These are phyloP conservation scores for Oxyteleia sp. DNA, from an alignment of 2,888 invertebrate genomes.

Conservation along the genomic window DNA sequence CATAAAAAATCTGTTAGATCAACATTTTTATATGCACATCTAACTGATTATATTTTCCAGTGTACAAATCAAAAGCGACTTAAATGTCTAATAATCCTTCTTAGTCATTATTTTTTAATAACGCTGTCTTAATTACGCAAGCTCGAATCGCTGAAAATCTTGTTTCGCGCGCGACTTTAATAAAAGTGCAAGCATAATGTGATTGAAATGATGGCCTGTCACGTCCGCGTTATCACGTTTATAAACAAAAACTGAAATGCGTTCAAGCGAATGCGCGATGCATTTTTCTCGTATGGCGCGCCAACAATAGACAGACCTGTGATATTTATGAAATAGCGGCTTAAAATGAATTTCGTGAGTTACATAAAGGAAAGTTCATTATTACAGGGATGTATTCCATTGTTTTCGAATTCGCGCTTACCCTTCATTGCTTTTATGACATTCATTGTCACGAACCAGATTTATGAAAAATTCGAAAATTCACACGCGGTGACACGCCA, in stretches of 20 bases:
- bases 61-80: too few relatives aligned
- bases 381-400: slow-evolving; percentile 63
- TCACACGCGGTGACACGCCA: slow-evolving; percentile 57
- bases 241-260: slow-evolving; percentile 8
- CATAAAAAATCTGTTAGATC: too few relatives aligned
- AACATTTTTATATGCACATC: too few relatives aligned
- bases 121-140: too few relatives aligned
- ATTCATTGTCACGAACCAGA: slow-evolving; percentile 67
- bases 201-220: slow-evolving; percentile 4
- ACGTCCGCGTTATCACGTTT: background rate
- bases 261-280: slow-evolving; percentile 11
- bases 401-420: slow-evolving; percentile 67
- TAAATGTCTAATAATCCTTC: too few relatives aligned
- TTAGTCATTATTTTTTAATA: too few relatives aligned
- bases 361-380: slow-evolving; percentile 70
- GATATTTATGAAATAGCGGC: slow-evolving; percentile 59
- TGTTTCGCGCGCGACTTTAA: background rate
- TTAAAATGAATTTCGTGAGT: slow-evolving; percentile 61
- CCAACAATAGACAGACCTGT: slow-evolving; percentile 46
- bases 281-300: slow-evolving; percentile 23
- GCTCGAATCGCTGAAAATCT: background rate
- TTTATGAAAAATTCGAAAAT: slow-evolving; percentile 73
- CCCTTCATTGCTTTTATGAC: slow-evolving; percentile 66
- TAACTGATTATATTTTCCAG: too few relatives aligned
- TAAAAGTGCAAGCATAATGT: background rate